A percentile compares a stretch with the other conserved stretches of the same genome.
Evolutionary conservation across 2,113 vertebrate genomes (phyloP).

Genomic region (Narcine bancroftii): DNA sequence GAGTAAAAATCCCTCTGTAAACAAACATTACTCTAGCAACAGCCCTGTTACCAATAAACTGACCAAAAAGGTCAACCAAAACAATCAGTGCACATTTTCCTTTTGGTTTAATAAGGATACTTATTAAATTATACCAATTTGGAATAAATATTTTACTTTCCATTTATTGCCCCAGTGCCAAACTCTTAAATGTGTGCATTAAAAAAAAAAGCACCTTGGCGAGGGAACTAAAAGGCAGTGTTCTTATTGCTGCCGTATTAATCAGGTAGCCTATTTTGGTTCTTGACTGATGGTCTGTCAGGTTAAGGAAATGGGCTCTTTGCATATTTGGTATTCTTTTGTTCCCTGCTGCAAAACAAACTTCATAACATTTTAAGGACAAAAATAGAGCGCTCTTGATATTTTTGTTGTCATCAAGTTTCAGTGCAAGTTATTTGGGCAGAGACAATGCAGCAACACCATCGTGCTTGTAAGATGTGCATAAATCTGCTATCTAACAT

Average conservation of each 20-base stretch:
- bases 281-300: background rate
- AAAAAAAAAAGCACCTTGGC: background rate
- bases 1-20: background rate
- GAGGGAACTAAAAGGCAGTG: background rate
- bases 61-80: background rate
- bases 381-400: too few relatives aligned
- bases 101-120: background rate
- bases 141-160: background rate
- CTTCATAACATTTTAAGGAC: background rate
- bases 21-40: background rate
- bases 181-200: too few relatives aligned
- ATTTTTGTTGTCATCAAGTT: background rate
- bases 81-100: background rate
- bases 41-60: background rate
- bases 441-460: background rate
- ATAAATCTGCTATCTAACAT: background rate
- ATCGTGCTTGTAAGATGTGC: background rate
- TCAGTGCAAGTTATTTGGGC: background rate
- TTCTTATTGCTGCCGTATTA: background rate
- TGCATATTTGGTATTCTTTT: background rate
- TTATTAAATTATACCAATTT: background rate
- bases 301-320: background rate
- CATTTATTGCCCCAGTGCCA: background rate
- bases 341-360: background rate
- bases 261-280: background rate